Evolutionary conservation across 2,888 invertebrate species (phyloP), one percentile per base, ranked within the genome.

Genomic region (Ethmia dodecea): DNA sequence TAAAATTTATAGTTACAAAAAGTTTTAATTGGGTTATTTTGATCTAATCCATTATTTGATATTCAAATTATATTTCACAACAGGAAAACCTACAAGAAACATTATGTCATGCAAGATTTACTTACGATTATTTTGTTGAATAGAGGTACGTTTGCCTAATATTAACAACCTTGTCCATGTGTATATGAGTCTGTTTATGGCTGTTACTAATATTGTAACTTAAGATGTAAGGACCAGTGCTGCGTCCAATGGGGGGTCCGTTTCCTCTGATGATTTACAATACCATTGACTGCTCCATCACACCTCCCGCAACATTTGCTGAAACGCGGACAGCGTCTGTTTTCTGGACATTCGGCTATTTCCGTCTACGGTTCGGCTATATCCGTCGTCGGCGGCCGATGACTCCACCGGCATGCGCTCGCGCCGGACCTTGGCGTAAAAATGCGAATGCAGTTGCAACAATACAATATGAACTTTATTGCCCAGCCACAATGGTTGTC

Each of bases 321-420:
- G 72, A 77, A 79, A 68, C 63, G 62, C 66, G 66, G 60, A 56
- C 70, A 67, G 56, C 64, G 61, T 60, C 59, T 61, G 64, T 56
- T 74, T 70, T 71, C 72, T 77, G 69, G 64, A 64, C 70, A 63
- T 73, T 81, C 75, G 81, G 69, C 63, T 84, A 83, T 83, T 83
- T 77, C 73, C 77, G 79, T 70, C 64, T 46, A 44, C 52, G 49
- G 67, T 74, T 79, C 76, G 76, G 74, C 73, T 83, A 80, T 74
- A 74, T 78, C 70, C 73, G 81, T 72, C 73, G 58, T 42, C 55
- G 53, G 57, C 78, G 84, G 84, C 71, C 83, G 80, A 83, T 84
- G 84, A 84, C 84, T 79, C 67, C 72, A 47, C 43, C 60, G 72
- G 76, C 72, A 75, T 68, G 71, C 72, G 71, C 65, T 45, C 56